Evolutionary conservation across 1,140 invertebrate genomes (phyloP), one percentile per base, ranked within the genome.

Genomic region (Procambarus clarkii): DNA sequence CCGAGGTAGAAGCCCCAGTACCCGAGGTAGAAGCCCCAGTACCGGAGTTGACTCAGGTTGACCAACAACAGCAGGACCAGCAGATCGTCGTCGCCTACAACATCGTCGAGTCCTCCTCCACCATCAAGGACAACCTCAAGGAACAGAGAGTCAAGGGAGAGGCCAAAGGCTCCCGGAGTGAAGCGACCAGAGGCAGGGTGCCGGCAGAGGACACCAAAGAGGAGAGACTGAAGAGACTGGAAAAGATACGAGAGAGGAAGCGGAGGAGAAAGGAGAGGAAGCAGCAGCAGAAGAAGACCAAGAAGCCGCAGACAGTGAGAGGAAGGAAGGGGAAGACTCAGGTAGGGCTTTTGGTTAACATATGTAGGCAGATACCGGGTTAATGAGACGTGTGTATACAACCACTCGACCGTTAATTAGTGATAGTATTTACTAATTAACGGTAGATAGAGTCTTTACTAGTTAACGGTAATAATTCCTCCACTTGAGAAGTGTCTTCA

Each of bases 51-150:
- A 45, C 78, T 11, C 0, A 46, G 46, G 86, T 69, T 45, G 87
- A 86, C 11, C 48, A 78, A 24, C 74, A 80, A 34, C 92, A 92
- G 46, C 89, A 91, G 8, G 88, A 88, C 88, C 92, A 83, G 45
- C 84, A 84, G 69, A 79, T 81, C 54, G 88, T 86, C 79, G 86
- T 64, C 4, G 82, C 82, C 58, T 91, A 91, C 76, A 91, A 91
- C 80, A 71, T 85, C 7, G 89, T 91, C 34, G 82, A 91, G 48
- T 85, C 89, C 0, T 54, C 81, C 44, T 79, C 82, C 18, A 83
- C 76, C 71, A 60, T 80, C 34, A 91, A 80, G 15, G 77, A 91
- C 48, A 69, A 64, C 44, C 74, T 88, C 13, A 81, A 81, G 60
- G 77, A 91, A 9, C 60, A 45, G 5, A 69, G 3, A 21, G 77